phyloP scores from a whole-genome alignment of 2,797 vertebrate species.

The Loris lydekkerianus region DNA sequence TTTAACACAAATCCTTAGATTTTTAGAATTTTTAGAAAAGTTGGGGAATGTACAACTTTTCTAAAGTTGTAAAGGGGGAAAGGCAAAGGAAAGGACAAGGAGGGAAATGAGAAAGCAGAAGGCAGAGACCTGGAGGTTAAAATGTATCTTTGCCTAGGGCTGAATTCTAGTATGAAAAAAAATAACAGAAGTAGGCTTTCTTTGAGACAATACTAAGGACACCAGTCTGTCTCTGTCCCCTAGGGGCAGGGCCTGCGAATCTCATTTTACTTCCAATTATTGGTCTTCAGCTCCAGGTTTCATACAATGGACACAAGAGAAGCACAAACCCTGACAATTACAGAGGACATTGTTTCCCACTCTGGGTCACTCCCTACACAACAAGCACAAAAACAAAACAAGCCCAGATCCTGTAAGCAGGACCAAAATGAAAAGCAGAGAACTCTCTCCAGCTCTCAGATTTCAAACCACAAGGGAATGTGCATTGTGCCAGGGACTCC shows the following conservation, averaged over 20 bases:
- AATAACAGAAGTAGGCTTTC: background rate
- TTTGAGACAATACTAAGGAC: background rate
- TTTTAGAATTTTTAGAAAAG: background rate
- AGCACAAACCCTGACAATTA: no score
- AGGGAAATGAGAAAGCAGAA: background rate
- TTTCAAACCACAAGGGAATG: background rate
- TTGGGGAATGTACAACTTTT: background rate
- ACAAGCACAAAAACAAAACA: background rate
- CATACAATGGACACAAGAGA: background rate
- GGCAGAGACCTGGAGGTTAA: background rate
- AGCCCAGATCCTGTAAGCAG: background rate
- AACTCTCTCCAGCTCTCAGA: background rate
- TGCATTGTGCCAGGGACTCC: background rate
- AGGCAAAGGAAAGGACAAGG: background rate
- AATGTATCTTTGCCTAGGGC: background rate
- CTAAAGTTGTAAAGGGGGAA: background rate
- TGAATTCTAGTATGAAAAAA: background rate
- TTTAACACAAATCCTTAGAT: background rate
- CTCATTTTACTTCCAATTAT: background rate
- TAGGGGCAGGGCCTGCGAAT: background rate
- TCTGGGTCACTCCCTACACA: background rate
- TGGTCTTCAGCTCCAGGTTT: background rate
- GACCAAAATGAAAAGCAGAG: background rate
- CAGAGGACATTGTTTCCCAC: background rate
- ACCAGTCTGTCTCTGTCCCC: background rate